Percentiles rank a stretch among this genome's conserved stretches.
Evolutionary conservation across 2,113 vertebrate genomes (phyloP).

Genomic region (Chaetorhynchus papuensis): DNA sequence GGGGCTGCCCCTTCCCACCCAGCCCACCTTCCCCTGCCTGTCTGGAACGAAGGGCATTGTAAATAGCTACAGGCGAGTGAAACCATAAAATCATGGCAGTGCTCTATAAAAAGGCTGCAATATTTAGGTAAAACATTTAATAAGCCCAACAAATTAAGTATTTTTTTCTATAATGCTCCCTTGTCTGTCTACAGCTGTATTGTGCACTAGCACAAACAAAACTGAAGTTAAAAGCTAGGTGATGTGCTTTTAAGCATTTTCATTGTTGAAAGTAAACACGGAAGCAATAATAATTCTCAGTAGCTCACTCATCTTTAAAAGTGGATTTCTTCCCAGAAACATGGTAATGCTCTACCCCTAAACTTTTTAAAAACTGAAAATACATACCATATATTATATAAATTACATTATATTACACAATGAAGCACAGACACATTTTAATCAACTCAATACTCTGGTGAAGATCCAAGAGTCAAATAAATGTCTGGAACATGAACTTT

Average conservation of each 20-base stretch:
- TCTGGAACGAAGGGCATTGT: neutral
- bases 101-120: neutral
- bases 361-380: neutral
- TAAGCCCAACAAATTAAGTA: neutral
- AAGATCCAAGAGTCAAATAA: neutral
- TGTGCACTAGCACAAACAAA: neutral
- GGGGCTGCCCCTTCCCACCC: neutral
- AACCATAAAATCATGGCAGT: neutral
- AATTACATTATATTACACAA: neutral
- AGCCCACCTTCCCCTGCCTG: neutral
- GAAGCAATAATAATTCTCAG: slow-evolving; percentile 44
- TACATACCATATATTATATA: neutral
- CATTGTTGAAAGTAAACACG: slow-evolving; percentile 47
- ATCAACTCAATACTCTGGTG: neutral
- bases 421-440: neutral
- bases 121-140: neutral
- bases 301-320: slow-evolving; percentile 47
- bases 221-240: neutral
- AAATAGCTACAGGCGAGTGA: neutral
- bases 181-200: neutral
- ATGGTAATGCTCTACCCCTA: neutral
- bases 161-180: neutral
- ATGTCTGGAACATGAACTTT: neutral
- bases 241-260: slow-evolving; percentile 53
- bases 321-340: slow-evolving; percentile 19